Conservation (phyloP, 1,140 invertebrate genomes). For the Papilio machaon region DNA sequence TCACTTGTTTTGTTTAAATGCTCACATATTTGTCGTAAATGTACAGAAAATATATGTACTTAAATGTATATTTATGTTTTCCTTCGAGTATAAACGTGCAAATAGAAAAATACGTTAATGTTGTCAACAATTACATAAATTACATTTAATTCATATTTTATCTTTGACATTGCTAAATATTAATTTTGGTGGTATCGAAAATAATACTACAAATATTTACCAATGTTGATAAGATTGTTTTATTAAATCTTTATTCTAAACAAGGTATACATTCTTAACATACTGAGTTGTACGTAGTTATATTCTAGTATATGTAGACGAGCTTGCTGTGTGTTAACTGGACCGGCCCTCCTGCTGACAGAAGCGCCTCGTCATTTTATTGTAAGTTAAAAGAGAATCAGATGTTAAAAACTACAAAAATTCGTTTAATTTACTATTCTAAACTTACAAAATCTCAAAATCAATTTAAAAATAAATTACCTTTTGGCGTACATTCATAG, state of each 20-base stretch:
- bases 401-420: slow-evolving; percentile 40
- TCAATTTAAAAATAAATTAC: background rate
- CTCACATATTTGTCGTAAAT: slow-evolving; percentile 78
- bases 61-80: slow-evolving; percentile 42
- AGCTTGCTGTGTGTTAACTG: slow-evolving; percentile 76
- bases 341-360: slow-evolving; percentile 72
- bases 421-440: background rate
- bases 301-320: slow-evolving; percentile 76
- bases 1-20: slow-evolving; percentile 73
- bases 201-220: no score
- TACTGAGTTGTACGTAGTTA: slow-evolving; percentile 68
- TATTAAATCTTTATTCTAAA: background rate
- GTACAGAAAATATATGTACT: slow-evolving; percentile 61
- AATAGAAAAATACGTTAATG: background rate
- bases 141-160: no score
- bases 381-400: slow-evolving; percentile 46
- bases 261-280: slow-evolving; percentile 47
- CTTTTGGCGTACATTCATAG: background rate
- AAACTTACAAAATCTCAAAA: background rate
- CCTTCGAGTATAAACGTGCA: background rate
- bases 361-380: slow-evolving; percentile 53
- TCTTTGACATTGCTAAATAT: no score
- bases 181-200: no score
- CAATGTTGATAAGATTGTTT: no score
- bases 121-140: background rate